Evolutionary conservation across 2,797 vertebrate genomes (phyloP), one percentile per base, ranked within the genome.

Genomic region (Balearica regulorum): DNA sequence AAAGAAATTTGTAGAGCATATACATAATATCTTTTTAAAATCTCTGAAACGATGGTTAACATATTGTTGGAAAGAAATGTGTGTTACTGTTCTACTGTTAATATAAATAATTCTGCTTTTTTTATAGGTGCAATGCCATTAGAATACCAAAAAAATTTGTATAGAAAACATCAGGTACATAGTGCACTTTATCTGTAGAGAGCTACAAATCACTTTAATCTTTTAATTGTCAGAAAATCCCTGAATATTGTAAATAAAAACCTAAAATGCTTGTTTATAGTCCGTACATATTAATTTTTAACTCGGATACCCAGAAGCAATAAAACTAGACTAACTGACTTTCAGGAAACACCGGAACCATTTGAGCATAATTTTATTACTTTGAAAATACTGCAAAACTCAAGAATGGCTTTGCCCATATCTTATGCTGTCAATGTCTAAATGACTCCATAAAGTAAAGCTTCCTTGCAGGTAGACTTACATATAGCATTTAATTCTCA

Each of bases 321-420:
- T 80, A 85, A 95, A 94, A 65, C 29, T 51, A 72, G n/a, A 60
- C 46, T 73, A 75, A 87, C 26, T 73, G 78, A 81, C 46, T 94
- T 97, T 53, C 57, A 62, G 65, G 35, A 90, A 84, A 73, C 35
- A 94, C 29, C 21, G 82, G 54, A 93, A 90, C 54, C 46, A 94
- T 82, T 83, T 82, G 5, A 70, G n/a, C 37, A 60, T 70, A 94
- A 89, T 75, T 93, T 96, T 93, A 96, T 94, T 78, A 84, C 53
- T 83, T 94, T 75, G 64, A 94, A 95, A 94, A 95, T 75, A 73
- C n/a, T 75, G 35, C 46, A 95, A 82, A 94, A 87, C 39, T 84
- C 81, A 75, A 16, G n/a, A 84, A 94, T 87, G n/a, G 46, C 44
- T 89, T 75, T 90, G 77, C 39, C 43, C 41, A 43, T 95, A 90